Base-by-base conservation (phyloP, 2,113 vertebrate species). In the Burhinus bistriatus region DNA sequence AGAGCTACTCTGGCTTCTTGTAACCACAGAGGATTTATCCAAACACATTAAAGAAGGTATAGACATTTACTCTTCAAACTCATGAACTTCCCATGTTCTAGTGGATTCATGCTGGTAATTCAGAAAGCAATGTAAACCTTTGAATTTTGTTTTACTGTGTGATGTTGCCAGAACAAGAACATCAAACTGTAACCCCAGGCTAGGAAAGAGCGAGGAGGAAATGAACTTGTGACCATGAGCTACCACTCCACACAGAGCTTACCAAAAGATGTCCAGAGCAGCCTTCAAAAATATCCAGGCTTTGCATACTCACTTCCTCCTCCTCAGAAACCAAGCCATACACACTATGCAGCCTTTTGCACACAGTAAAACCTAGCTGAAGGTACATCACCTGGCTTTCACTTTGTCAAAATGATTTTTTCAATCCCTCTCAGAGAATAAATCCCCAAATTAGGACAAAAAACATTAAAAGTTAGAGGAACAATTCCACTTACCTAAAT, bases 61-160 rank as follows among this genome's bases (percentile, higher is more conserved):
- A 83, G 73, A 34, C 45, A 55, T 40, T 83, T 76, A 90, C 40
- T 89, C 79, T 40, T 94, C 85, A 90, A 91, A 73, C 55, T 91
- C 83, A 78, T 7, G 32, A 54, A 34, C 47, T 85, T 90, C 77
- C 95, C 55, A 40, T 42, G 61, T 65, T 55, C 88, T 89, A 72
- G 47, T 42, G 55, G 54, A 30, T 55, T 82, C 58, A 27, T 36
- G 38, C 62, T 82, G 83, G 44, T 96, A 66, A 76, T 45, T 92
- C 73, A 97, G 61, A 93, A 92, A 84, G 22, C 29, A 91, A 49
- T 3, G 40, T 64, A 94, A 96, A 94, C 49, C 29, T 93, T 45
- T 70, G 54, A 25, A 23, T 23, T 51, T 59, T 65, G 9, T 44
- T 83, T 89, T 51, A 81, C 45, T 51, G 27, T 57, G 58, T n/a